Percentiles rank a stretch among this genome's conserved stretches.
Conservation (phyloP, 1,140 invertebrate genomes). For the Coelopa frigida region DNA sequence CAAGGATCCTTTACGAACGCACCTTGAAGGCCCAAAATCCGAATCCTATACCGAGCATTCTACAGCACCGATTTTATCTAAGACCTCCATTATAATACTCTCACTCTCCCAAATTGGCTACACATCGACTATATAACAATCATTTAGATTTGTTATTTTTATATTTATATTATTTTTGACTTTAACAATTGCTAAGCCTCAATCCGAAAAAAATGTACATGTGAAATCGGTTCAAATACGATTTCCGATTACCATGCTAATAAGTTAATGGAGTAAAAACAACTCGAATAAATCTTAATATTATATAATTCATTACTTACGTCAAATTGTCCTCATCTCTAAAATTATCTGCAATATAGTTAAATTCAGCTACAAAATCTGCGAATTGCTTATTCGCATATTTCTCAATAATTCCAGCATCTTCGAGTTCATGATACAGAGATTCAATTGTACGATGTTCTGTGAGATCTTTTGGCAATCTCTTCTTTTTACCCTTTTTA, state of each 20-base stretch:
- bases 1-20: no score
- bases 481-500: conserved; percentile 56
- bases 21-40: no score
- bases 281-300: not conserved
- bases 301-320: conserved; percentile 24
- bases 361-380: conserved; percentile 65
- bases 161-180: not conserved
- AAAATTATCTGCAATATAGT: conserved; percentile 53
- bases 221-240: no score
- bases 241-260: conserved; percentile 12
- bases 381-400: conserved; percentile 55
- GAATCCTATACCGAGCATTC: no score
- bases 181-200: no score
- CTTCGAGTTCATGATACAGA: conserved; percentile 70
- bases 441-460: conserved; percentile 66
- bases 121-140: no score
- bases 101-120: no score
- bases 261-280: conserved; percentile 9
- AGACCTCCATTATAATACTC: no score
- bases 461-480: conserved; percentile 63
- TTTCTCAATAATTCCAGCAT: conserved; percentile 64
- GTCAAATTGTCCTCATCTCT: conserved; percentile 35
- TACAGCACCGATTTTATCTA: no score
- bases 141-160: not conserved
- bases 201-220: no score